These are phyloP conservation scores for Apoda limacodes DNA, from an alignment of 2,888 invertebrate species.

Conservation along the genomic window DNA sequence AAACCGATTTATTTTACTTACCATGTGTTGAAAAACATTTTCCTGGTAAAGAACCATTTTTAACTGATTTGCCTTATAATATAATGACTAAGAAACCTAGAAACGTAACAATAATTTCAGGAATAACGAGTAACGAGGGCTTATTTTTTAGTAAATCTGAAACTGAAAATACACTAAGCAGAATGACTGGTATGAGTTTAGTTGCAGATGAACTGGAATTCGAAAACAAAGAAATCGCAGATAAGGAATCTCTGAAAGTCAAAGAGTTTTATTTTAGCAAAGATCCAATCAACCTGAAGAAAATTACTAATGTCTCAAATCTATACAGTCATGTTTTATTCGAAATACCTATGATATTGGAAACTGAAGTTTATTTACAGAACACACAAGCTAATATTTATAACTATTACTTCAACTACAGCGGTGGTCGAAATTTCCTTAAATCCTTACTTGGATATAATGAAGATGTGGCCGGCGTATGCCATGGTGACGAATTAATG, in stretches of 20 bases:
- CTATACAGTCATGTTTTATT: constrained; percentile 51
- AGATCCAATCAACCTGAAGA: constrained; percentile 47
- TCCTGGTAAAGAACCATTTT: constrained; percentile 36
- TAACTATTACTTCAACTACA: constrained; percentile 48
- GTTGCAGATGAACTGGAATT: constrained; percentile 52
- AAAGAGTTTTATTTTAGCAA: constrained; percentile 53
- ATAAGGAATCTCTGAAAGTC: constrained; percentile 28
- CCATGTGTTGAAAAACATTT: constrained; percentile 50
- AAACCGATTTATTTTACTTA: constrained; percentile 43
- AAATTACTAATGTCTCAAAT: constrained; percentile 37
- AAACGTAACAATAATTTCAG: constrained; percentile 25
- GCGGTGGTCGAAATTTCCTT: constrained; percentile 44
- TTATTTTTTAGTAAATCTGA: constrained; percentile 29
- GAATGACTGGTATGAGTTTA: constrained; percentile 36
- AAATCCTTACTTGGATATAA: constrained; percentile 32
- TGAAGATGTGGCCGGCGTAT: constrained; percentile 36
- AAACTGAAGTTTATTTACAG: constrained; percentile 29
- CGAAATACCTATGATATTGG: constrained; percentile 44
- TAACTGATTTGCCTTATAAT: constrained; percentile 48
- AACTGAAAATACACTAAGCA: constrained; percentile 27
- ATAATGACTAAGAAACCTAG: constrained; percentile 33
- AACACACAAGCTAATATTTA: constrained; percentile 31
- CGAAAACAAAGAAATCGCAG: constrained; percentile 34
- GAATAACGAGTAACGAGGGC: constrained; percentile 48
- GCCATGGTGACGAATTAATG: constrained; percentile 52